Conservation (phyloP, 2,113 vertebrate genomes). For the Plotosus lineatus region DNA sequence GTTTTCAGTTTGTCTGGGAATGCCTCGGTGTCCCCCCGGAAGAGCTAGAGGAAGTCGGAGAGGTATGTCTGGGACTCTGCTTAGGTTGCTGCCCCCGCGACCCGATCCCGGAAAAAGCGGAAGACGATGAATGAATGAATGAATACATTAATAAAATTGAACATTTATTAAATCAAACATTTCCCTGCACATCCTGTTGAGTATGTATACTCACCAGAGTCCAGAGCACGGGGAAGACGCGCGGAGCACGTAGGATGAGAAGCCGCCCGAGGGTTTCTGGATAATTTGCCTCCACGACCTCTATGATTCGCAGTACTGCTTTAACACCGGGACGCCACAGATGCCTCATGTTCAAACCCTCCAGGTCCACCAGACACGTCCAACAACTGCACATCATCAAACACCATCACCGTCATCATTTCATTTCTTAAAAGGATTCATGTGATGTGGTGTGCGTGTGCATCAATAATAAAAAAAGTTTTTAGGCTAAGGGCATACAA, state of each 20-base stretch:
- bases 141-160: no score
- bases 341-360: slow-evolving; percentile 87
- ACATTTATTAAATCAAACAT: no score
- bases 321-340: slow-evolving; percentile 86
- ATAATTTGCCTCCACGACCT: slow-evolving; percentile 88
- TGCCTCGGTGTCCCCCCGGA: no score
- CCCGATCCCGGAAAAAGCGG: no score
- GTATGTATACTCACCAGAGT: slow-evolving; percentile 72
- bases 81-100: no score
- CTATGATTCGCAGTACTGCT: slow-evolving; percentile 84
- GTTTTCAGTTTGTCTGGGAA: no score
- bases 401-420: neutral
- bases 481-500: neutral
- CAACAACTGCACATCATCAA: slow-evolving; percentile 71
- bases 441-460: neutral
- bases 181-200: neutral
- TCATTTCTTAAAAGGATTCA: neutral
- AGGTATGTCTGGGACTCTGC: no score
- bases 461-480: neutral
- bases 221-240: slow-evolving; percentile 88
- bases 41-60: no score
- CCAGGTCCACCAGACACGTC: slow-evolving; percentile 87
- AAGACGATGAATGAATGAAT: no score
- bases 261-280: slow-evolving; percentile 85
- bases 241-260: slow-evolving; percentile 81